Base-by-base conservation (phyloP, 1,140 invertebrate genomes). In the Zaprionus davidi region DNA sequence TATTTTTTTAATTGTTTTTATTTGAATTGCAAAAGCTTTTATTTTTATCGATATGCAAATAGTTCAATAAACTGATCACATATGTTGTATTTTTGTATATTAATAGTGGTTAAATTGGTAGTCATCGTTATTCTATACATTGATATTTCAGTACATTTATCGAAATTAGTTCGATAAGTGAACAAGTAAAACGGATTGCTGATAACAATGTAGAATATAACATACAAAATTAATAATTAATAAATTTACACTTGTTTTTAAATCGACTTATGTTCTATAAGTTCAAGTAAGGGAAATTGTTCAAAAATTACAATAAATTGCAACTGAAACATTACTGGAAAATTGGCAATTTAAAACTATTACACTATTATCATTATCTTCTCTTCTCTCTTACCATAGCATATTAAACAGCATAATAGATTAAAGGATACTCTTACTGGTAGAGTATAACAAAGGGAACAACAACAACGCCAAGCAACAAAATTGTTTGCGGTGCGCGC, bases 401-500 rank as follows among this genome's bases (percentile, higher is more conserved):
- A 51, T 24, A 22, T 51, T 24, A 13, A 51, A 51, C 22, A 51
- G 46, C 17, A 51, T 24, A 51, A 24, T 51, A 51, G 20, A 51
- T 51, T 26, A 44, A 24, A n/a, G n/a, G 22, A 63, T 26, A 15
- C 38, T 0, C 9, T 31, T 17, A 28, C 31, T 5, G 17, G 6
- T 26, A 76, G 73, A 3, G 73, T 72, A 77, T 68, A 38, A 22
- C 36, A 46, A 58, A 41, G 20, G 46, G 5, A 70, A 68, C 49
- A 72, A 58, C 20, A 70, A 56, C 49, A 38, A 20, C 20, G 55
- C 9, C 51, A 24, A n/a, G 49, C 70, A 62, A 53, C 75, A 78
- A 84, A 84, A 81, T 84, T 78, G 82, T 84, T 84, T 84, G 82
- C 75, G 82, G 82, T 84, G 78, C 71, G 71, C 82, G 56, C 60